Conservation (phyloP, 2,888 invertebrate genomes). For the Torymus texanus region DNA sequence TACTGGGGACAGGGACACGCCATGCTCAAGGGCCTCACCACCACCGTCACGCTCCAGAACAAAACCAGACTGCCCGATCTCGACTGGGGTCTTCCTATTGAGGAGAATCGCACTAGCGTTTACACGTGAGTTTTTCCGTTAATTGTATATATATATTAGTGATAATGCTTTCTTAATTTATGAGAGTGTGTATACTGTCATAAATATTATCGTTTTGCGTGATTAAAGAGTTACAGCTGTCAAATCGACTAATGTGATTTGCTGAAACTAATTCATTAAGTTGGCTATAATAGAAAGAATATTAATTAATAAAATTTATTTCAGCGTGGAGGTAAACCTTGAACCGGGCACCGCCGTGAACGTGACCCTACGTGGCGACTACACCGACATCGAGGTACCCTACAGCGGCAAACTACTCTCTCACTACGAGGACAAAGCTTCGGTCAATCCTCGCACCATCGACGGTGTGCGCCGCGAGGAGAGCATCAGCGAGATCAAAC, state of each 20-base stretch:
- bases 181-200: too few relatives aligned
- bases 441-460: conserved; percentile 78
- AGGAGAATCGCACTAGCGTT: conserved; percentile 78
- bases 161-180: too few relatives aligned
- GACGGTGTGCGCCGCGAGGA: conserved; percentile 81
- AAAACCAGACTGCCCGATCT: conserved; percentile 79
- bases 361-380: conserved; percentile 85
- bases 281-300: too few relatives aligned
- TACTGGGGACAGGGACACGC: conserved; percentile 89
- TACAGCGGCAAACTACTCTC: conserved; percentile 85
- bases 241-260: too few relatives aligned
- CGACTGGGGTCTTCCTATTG: conserved; percentile 82
- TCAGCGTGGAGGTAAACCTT: conserved; percentile 80
- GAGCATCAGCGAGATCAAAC: conserved; percentile 81
- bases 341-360: conserved; percentile 89
- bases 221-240: too few relatives aligned
- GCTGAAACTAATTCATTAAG: too few relatives aligned
- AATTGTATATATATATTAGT: neutral
- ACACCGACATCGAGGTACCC: conserved; percentile 84
- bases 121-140: conserved; percentile 69
- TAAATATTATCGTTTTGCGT: too few relatives aligned
- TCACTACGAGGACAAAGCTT: conserved; percentile 80
- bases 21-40: conserved; percentile 83
- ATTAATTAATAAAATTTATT: neutral
- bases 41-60: conserved; percentile 79